These are phyloP conservation scores for Montipora foliosa DNA, from an alignment of 64 coral and sea anemone species.

Conservation along the genomic window DNA sequence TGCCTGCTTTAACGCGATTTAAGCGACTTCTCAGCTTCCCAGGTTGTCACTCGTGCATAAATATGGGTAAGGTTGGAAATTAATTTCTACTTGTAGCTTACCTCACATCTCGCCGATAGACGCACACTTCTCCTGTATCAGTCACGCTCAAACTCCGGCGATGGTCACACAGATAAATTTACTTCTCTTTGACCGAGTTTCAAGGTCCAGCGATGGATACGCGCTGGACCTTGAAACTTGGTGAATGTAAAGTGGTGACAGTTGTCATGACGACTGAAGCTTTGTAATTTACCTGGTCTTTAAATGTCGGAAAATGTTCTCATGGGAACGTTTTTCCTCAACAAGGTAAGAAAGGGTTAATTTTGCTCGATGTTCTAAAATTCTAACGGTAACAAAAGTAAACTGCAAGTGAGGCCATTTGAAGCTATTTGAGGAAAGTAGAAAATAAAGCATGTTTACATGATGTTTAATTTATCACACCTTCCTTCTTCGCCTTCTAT, in stretches of 20 bases:
- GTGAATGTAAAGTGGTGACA: not conserved
- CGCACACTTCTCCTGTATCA: too few relatives aligned
- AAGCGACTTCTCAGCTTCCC: too few relatives aligned
- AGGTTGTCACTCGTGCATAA: too few relatives aligned
- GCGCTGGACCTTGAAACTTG: too few relatives aligned
- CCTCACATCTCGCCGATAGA: too few relatives aligned
- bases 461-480: not conserved
- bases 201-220: too few relatives aligned
- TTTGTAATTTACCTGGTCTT: not conserved
- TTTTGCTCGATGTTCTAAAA: not conserved
- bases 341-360: not conserved
- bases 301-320: not conserved
- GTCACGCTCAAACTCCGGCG: too few relatives aligned
- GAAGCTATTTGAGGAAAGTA: not conserved
- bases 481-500: slow-evolving; percentile 89
- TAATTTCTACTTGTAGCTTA: too few relatives aligned
- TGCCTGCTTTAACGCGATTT: too few relatives aligned
- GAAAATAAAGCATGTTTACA: not conserved
- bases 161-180: too few relatives aligned
- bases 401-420: not conserved
- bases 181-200: too few relatives aligned
- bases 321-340: not conserved
- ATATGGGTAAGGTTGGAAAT: too few relatives aligned
- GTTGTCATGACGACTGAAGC: not conserved
- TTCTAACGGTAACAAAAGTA: not conserved